Base-by-base conservation (phyloP, 1,140 invertebrate genomes). In the Aricia agestis region DNA sequence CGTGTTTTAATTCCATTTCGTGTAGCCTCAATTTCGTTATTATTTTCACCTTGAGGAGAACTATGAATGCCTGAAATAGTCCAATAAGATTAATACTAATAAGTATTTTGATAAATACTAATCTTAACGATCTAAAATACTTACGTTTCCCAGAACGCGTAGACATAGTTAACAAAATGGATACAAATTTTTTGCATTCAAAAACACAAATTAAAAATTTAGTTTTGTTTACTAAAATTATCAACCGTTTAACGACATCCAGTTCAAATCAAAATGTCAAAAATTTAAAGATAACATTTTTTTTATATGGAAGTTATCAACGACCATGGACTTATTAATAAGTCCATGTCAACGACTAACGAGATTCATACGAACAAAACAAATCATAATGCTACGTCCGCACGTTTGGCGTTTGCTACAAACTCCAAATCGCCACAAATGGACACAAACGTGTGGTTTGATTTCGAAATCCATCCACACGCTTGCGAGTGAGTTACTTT, bases 101-200 rank as follows among this genome's bases (percentile, higher is more conserved):
- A 58, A 5, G n/a, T 25, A 58, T 41, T 58, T 41, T 31, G 18
- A 18, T 13, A 45, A 67, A 67, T 45, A 10, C 15, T 17, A 10
- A 10, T 17, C 32, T n/a, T n/a, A 25, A 9, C 45, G 17, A 45
- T 52, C 0, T 52, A 45, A 1, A 63, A 72, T 75, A 83, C 87
- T 86, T 81, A 90, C 87, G 78, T 82, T 86, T 90, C 65, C 86
- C 85, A 41, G 86, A 90, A 76, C 87, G 83, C 6, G 86, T 90
- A 67, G 84, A 82, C 87, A 89, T 89, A 67, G 76, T 84, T 71
- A 72, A 42, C 65, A 15, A 11, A 65, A 31, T 13, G 19, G 19
- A 13, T 52, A 18, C 45, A 7, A 15, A 67, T 17, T 13, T 42
- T 63, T 58, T 61, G 25, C 13, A 71, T 57, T 72, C 41, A 66